These are phyloP conservation scores for Pipa parva DNA, from an alignment of 2,113 vertebrate genomes.

Conservation along the genomic window DNA sequence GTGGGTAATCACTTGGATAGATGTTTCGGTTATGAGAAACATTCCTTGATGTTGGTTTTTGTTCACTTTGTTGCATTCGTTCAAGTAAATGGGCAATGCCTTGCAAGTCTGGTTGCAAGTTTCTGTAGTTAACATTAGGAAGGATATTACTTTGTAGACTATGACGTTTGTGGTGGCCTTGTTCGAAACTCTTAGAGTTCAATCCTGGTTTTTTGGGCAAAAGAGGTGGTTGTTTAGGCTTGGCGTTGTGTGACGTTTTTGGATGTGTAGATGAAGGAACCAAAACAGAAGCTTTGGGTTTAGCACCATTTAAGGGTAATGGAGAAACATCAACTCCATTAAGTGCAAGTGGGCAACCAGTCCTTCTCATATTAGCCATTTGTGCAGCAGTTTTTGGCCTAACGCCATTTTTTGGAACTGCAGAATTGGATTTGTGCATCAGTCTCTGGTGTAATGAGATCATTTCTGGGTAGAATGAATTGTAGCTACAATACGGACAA, in stretches of 20 bases:
- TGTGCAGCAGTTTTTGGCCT: conserved; percentile 44
- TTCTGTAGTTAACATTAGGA: conserved; percentile 49
- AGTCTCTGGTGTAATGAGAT: conserved; percentile 83
- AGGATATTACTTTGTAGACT: conserved; percentile 45
- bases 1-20: conserved; percentile 44
- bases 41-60: conserved; percentile 43
- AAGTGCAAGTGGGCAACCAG: conserved; percentile 86
- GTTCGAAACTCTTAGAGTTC: conserved; percentile 52
- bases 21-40: conserved; percentile 15
- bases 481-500: conserved; percentile 80
- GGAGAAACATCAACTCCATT: conserved; percentile 84
- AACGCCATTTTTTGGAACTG: conserved; percentile 47
- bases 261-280: conserved; percentile 50
- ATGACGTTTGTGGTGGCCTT: conserved; percentile 64
- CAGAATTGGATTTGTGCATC: conserved; percentile 74
- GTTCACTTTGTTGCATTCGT: conserved; percentile 53
- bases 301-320: conserved; percentile 56
- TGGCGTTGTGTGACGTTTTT: conserved; percentile 57
- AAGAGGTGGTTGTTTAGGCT: conserved; percentile 45
- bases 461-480: conserved; percentile 88
- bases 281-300: conserved; percentile 64
- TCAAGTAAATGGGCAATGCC: conserved; percentile 48
- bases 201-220: conserved; percentile 47
- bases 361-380: conserved; percentile 64
- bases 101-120: conserved; percentile 54